Evolutionary conservation across 2,888 invertebrate species (phyloP).

Genomic region (Macrophya alboannulata): DNA sequence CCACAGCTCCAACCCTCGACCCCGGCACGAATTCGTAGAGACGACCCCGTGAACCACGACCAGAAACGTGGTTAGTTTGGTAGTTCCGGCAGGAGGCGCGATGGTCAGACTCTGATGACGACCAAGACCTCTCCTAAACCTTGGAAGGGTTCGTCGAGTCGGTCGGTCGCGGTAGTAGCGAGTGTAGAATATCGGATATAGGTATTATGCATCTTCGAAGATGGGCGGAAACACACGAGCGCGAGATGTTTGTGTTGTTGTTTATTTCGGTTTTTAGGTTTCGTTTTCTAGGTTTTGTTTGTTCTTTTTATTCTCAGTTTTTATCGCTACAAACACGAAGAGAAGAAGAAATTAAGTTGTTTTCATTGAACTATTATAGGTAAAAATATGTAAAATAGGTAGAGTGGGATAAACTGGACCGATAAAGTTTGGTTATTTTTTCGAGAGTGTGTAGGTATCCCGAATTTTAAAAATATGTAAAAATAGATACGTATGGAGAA

Average conservation of each 20-base stretch:
- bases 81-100: not conserved
- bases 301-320: too few species aligned
- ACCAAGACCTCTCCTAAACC: not conserved
- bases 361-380: too few species aligned
- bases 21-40: slow-evolving; percentile 20
- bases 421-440: too few species aligned
- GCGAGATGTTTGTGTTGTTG: not conserved
- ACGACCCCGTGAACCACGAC: not conserved
- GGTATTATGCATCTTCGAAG: not conserved
- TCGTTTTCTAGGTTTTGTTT: too few species aligned
- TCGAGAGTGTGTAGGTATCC: too few species aligned
- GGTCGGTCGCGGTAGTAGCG: not conserved
- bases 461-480: too few species aligned
- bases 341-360: too few species aligned
- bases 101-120: not conserved
- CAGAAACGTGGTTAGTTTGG: not conserved
- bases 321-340: too few species aligned
- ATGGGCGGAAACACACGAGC: not conserved
- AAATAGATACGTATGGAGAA: too few species aligned
- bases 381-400: too few species aligned
- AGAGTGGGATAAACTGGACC: too few species aligned
- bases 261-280: too few species aligned
- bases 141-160: not conserved
- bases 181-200: not conserved
- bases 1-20: slow-evolving; percentile 62